A percentile compares a stretch with the other conserved stretches of the same genome.
phyloP scores from a whole-genome alignment of 2,797 vertebrate genomes.

The Aphelocoma californica region DNA sequence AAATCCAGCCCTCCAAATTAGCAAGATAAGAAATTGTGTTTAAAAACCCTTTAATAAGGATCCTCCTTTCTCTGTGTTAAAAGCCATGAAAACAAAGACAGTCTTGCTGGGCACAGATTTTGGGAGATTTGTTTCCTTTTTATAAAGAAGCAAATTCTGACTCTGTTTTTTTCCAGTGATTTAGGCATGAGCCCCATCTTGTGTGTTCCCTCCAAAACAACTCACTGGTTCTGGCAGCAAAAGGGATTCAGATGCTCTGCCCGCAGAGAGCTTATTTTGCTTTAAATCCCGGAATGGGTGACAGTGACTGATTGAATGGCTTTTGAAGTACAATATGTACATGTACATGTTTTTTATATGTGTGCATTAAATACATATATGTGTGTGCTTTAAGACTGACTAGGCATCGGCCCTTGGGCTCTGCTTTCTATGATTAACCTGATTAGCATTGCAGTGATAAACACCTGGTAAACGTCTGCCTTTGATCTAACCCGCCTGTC shows the following conservation, averaged over 20 bases:
- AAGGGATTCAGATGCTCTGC: constrained; percentile 5
- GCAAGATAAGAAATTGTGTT: background rate
- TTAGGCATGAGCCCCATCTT: constrained; percentile 39
- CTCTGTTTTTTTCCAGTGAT: background rate
- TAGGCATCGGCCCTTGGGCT: constrained; percentile 16
- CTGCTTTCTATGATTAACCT: constrained; percentile 71
- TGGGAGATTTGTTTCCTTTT: background rate
- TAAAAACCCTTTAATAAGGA: background rate
- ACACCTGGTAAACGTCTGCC: constrained; percentile 74
- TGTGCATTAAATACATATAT: background rate
- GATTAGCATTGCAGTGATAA: constrained; percentile 76
- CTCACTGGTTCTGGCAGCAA: background rate
- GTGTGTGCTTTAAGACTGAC: background rate
- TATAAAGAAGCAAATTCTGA: background rate
- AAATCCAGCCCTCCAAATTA: background rate
- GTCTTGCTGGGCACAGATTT: background rate
- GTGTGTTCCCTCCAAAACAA: constrained; percentile 5
- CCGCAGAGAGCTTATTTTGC: background rate
- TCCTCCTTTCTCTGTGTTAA: background rate
- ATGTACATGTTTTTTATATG: background rate
- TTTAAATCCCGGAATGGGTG: background rate
- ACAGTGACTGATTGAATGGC: background rate
- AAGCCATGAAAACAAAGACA: background rate
- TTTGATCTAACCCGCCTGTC: constrained; percentile 79
- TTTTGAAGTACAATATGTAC: background rate